Conservation (phyloP, 2,113 vertebrate species). For the Mystacornis crossleyi region DNA sequence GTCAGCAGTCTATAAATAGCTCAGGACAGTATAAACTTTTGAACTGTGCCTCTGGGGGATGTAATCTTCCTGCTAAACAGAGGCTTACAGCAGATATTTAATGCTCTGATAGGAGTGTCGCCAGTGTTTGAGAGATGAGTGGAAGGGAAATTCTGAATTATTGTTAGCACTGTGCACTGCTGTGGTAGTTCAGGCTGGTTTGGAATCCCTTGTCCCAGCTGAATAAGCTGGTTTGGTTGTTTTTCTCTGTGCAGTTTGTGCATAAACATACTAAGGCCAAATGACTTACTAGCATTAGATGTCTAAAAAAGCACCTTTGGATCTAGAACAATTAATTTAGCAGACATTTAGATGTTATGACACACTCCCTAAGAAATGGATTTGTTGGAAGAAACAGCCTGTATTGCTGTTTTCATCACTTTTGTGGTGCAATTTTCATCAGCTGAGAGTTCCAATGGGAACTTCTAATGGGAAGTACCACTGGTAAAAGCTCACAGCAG, state of each 20-base stretch:
- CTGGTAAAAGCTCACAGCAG: not conserved
- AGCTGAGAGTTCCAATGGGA: not conserved
- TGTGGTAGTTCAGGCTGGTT: not conserved
- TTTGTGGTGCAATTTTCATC: not conserved
- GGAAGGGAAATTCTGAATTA: constrained; percentile 1
- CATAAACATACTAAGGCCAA: not conserved
- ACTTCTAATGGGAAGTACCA: not conserved
- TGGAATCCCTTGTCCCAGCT: not conserved
- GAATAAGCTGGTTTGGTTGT: not conserved
- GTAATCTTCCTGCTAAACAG: constrained; percentile 73
- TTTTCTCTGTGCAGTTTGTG: not conserved
- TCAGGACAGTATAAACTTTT: constrained; percentile 67
- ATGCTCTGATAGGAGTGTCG: constrained; percentile 24
- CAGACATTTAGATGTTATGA: not conserved
- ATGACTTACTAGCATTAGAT: fast-evolving
- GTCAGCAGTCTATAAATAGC: constrained; percentile 62
- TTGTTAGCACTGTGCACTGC: not conserved
- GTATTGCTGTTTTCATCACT: not conserved
- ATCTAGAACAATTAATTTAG: not conserved
- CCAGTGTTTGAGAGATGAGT: not conserved
- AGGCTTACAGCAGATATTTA: constrained; percentile 65
- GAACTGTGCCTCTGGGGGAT: constrained; percentile 69
- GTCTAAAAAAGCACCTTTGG: not conserved
- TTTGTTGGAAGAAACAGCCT: not conserved
- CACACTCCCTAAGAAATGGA: not conserved